Evolutionary conservation across 2,797 vertebrate genomes (phyloP).

Genomic region (Macropus fuliginosus): DNA sequence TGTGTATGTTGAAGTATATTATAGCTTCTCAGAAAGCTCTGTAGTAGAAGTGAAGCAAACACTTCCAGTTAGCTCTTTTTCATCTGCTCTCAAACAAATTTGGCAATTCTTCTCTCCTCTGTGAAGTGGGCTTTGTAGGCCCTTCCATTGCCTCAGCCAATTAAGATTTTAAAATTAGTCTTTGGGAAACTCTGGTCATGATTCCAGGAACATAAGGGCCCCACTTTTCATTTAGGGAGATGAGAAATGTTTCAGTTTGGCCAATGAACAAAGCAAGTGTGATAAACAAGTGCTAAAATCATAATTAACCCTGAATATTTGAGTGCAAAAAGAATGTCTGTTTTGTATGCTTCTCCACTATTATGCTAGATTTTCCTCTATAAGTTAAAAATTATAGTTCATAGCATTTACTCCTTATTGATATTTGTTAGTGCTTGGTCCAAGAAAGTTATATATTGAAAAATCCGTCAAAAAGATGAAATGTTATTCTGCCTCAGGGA

Average conservation of each 20-base stretch:
- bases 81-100: conserved; percentile 78
- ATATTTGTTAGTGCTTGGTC: background rate
- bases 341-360: conserved; percentile 67
- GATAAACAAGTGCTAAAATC: conserved; percentile 80
- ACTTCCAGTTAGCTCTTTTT: conserved; percentile 78
- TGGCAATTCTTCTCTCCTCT: conserved; percentile 78
- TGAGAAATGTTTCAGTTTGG: conserved; percentile 83
- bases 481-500: conserved; percentile 55
- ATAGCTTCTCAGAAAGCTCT: conserved; percentile 78
- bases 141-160: conserved; percentile 81
- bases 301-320: conserved; percentile 81
- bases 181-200: conserved; percentile 79
- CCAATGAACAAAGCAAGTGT: conserved; percentile 80
- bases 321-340: conserved; percentile 79
- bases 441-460: conserved; percentile 65
- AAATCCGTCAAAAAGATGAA: conserved; percentile 46
- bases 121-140: conserved; percentile 82
- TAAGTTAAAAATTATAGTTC: conserved; percentile 65
- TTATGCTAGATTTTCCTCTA: conserved; percentile 69
- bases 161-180: conserved; percentile 81
- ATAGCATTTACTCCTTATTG: conserved; percentile 63
- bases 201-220: conserved; percentile 80
- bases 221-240: conserved; percentile 80
- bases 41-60: conserved; percentile 71
- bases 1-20: conserved; percentile 68